phyloP scores from a whole-genome alignment of 2,797 vertebrate species.

The Sphenodon punctatus region DNA sequence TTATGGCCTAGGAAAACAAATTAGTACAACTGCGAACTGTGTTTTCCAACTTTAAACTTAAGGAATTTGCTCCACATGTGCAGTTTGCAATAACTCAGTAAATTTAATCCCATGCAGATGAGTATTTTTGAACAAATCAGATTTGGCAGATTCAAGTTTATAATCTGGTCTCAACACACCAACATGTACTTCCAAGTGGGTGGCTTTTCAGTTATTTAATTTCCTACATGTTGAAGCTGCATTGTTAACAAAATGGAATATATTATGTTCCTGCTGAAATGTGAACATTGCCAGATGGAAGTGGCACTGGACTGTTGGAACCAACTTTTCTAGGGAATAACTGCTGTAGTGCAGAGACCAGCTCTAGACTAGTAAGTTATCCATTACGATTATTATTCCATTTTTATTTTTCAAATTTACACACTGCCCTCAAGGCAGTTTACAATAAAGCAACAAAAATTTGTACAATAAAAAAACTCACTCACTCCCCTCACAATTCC shows the following conservation, averaged over 20 bases:
- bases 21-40: constrained; percentile 5
- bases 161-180: constrained; percentile 38
- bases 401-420: too few relatives aligned
- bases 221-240: constrained; percentile 14
- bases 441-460: too few relatives aligned
- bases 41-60: neutral
- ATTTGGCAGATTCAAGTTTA: constrained; percentile 1
- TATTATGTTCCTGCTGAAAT: too few relatives aligned
- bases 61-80: neutral
- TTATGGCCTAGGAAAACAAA: constrained; percentile 16
- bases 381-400: too few relatives aligned
- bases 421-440: too few relatives aligned
- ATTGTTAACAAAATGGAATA: neutral
- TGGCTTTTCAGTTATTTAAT: constrained; percentile 41
- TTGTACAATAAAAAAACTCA: too few relatives aligned
- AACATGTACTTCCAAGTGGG: constrained; percentile 38
- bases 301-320: too few relatives aligned
- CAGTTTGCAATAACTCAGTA: constrained; percentile 54
- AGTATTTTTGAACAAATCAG: constrained; percentile 25
- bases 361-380: too few relatives aligned
- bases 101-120: neutral
- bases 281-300: too few relatives aligned
- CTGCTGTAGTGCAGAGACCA: too few relatives aligned
- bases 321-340: too few relatives aligned
- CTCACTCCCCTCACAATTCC: too few relatives aligned